Evolutionary conservation across 2,797 vertebrate genomes (phyloP).

Genomic region (Bradypodion ventrale): DNA sequence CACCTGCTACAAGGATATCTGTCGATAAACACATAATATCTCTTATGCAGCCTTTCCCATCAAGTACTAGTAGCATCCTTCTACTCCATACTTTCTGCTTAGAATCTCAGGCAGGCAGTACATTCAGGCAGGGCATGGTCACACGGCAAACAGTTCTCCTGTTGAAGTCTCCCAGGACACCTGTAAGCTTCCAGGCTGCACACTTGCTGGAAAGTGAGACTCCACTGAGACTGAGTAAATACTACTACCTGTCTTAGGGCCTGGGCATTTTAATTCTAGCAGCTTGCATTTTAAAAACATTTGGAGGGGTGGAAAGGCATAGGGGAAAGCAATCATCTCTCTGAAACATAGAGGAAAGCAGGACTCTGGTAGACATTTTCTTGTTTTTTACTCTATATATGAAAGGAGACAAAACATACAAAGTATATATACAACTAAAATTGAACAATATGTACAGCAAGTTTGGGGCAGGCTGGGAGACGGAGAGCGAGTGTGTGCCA

Average conservation of each 20-base stretch:
- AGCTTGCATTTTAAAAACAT: background rate
- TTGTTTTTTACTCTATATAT: conserved; percentile 97
- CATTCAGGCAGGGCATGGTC: background rate
- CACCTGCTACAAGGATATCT: background rate
- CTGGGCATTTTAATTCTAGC: background rate
- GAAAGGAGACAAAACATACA: conserved; percentile 98
- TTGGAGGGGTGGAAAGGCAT: background rate
- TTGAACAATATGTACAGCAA: conserved; percentile 98
- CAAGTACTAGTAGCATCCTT: background rate
- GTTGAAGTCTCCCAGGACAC: background rate
- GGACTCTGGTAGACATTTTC: conserved; percentile 76
- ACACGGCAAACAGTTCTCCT: background rate
- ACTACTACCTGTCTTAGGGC: too few species aligned
- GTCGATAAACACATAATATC: background rate
- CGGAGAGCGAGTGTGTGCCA: conserved; percentile 33
- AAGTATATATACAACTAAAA: conserved; percentile 99
- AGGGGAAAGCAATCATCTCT: background rate
- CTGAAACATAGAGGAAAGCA: conserved; percentile 70
- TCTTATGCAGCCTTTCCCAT: background rate
- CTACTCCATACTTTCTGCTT: background rate
- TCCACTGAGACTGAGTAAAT: background rate
- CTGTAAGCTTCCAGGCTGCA: background rate
- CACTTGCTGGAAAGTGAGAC: background rate
- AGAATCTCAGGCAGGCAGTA: background rate
- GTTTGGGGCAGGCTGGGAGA: conserved; percentile 78